Conservation (phyloP, 1,140 invertebrate species). For the Drosophila lini region DNA sequence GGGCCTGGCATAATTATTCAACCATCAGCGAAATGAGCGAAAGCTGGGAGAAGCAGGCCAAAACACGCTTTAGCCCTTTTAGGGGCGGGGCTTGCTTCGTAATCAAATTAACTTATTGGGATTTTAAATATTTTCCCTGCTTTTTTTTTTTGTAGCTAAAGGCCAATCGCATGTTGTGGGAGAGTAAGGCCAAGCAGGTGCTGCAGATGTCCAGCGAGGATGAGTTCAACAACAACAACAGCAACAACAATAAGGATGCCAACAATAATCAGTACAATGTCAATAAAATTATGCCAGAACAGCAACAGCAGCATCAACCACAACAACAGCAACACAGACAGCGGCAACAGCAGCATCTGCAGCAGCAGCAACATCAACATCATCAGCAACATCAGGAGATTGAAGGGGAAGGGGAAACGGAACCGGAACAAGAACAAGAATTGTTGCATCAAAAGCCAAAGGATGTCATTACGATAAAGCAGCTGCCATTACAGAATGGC, state of each 20-base stretch:
- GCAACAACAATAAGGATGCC: conserved; percentile 38
- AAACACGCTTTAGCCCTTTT: no score
- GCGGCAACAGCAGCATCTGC: conserved; percentile 21
- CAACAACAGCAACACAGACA: conserved; percentile 9
- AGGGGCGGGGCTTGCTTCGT: no score
- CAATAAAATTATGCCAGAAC: conserved; percentile 63
- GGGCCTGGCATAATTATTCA: conserved; percentile 23
- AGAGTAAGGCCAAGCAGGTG: conserved; percentile 86
- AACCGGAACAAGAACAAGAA: conserved; percentile 49
- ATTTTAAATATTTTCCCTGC: background rate
- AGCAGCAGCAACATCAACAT: conserved; percentile 10
- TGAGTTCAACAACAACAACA: conserved; percentile 45
- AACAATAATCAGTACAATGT: conserved; percentile 59
- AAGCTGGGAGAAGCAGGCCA: no score
- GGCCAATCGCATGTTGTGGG: conserved; percentile 86
- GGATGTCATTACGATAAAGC: conserved; percentile 82
- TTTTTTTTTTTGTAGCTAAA: conserved; percentile 84
- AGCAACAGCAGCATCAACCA: conserved; percentile 25
- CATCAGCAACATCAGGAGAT: conserved; percentile 13
- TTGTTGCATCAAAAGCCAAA: conserved; percentile 68
- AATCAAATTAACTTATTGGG: background rate
- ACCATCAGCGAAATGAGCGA: conserved; percentile 3
- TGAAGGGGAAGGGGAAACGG: conserved; percentile 27
- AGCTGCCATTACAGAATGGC: conserved; percentile 60
- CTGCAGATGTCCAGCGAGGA: conserved; percentile 76